Evolutionary conservation across 2,888 invertebrate species (phyloP), one percentile per base, ranked within the genome.

Genomic region (Xylophagus ater): DNA sequence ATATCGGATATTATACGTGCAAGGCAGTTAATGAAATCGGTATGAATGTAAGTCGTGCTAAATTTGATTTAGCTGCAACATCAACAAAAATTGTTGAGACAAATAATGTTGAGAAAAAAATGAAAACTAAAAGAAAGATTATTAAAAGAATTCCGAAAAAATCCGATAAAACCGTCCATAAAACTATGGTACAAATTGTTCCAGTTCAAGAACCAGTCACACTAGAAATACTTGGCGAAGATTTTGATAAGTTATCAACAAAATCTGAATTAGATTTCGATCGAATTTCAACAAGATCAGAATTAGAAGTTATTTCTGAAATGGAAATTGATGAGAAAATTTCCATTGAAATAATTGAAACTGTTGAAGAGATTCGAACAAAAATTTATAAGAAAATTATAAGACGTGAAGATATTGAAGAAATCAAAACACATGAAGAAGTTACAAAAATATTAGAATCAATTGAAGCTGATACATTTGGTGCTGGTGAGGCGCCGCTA

Each of bases 21-120:
- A 87, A 86, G 65, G 83, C 88, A 8, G 76, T 80, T 12, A 92
- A 89, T 59, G 84, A 85, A 52, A 78, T 85, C 42, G 90, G 90
- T 33, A 74, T 81, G 65, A 81, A 80, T 19, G 70, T 77, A 34
- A 82, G 86, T 2, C 82, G 82, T 62, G 86, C 81, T 6, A 81
- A 79, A 59, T 66, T 90, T 30, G 77, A 78, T 55, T 78, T 87
- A 29, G 68, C 68, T 36, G 70, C 75, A 47, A 62, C 62, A 8
- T 53, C 69, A 59, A 25, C 67, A 66, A 26, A 60, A 66, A 49
- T 67, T 62, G 49, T 65, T 66, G 49, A 60, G 58, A 49, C 51
- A 69, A 73, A 54, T 31, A 41, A 44, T 34, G 21, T 47, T 44
- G 43, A 56, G 53, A 46, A 41, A 5, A 61, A 66, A 38, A 68